phyloP scores from a whole-genome alignment of 1,140 invertebrate genomes.

The Euura lappo region DNA sequence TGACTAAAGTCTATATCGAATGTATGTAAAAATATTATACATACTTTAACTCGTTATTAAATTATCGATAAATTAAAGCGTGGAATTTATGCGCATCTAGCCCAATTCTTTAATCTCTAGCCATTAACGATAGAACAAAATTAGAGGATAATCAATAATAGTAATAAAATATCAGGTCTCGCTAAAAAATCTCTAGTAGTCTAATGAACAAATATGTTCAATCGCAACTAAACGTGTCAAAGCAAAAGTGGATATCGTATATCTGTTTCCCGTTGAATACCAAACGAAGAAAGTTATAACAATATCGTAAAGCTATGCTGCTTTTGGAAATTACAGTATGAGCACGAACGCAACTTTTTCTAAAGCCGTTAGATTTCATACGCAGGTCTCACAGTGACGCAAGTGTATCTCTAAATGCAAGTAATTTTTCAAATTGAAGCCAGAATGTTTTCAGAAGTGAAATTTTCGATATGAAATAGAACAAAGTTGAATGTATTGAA shows the following conservation, averaged over 20 bases:
- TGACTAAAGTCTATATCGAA: background rate
- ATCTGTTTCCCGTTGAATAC: too few relatives aligned
- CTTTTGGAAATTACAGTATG: too few relatives aligned
- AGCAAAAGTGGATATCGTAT: too few relatives aligned
- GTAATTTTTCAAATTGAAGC: background rate
- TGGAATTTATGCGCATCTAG: background rate
- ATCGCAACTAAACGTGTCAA: too few relatives aligned
- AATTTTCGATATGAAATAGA: background rate
- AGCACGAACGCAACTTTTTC: too few relatives aligned
- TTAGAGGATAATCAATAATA: too few relatives aligned
- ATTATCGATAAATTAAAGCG: background rate
- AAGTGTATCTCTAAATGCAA: background rate
- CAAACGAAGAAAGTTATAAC: too few relatives aligned
- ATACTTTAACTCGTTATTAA: background rate
- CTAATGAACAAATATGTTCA: too few relatives aligned
- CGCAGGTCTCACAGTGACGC: background rate
- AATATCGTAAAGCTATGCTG: too few relatives aligned
- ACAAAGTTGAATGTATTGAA: too few relatives aligned
- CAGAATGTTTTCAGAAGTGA: background rate
- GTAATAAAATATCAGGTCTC: too few relatives aligned
- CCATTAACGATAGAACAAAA: background rate
- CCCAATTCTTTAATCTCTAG: background rate
- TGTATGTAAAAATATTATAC: constrained; percentile 2
- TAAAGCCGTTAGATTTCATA: background rate
- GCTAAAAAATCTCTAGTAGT: too few relatives aligned